Evolutionary conservation across 2,797 vertebrate genomes (phyloP).

Genomic region (Muraenolepis orangiensis): DNA sequence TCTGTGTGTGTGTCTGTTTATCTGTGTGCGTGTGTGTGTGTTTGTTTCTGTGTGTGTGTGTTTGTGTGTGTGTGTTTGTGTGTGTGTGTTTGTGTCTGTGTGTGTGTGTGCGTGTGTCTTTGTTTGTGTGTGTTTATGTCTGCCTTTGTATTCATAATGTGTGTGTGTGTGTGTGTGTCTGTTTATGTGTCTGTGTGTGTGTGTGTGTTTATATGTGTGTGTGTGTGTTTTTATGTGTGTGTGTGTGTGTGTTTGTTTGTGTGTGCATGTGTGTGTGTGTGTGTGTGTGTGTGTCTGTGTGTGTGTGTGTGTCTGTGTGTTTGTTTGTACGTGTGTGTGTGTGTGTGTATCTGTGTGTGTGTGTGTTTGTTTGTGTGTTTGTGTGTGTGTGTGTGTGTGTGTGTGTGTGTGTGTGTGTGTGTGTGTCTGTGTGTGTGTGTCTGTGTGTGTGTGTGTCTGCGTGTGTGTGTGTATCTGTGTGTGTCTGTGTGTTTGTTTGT

Average conservation of each 20-base stretch:
- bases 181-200: neutral
- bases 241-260: slow-evolving; percentile 12
- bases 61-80: neutral
- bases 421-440: too few relatives aligned
- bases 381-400: slow-evolving; percentile 16
- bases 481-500: slow-evolving; percentile 15
- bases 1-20: slow-evolving; percentile 26
- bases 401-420: slow-evolving; percentile 19
- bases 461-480: neutral
- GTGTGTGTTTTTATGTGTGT: neutral
- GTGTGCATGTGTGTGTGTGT: neutral
- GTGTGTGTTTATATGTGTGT: neutral
- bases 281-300: neutral
- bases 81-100: slow-evolving; percentile 18
- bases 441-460: neutral
- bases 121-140: neutral
- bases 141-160: too few relatives aligned
- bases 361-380: neutral
- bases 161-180: slow-evolving; percentile 9
- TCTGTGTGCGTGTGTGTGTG: slow-evolving; percentile 1
- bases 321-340: slow-evolving; percentile 16
- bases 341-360: slow-evolving; percentile 15
- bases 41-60: neutral
- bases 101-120: neutral
- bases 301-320: neutral